Evolutionary conservation across 2,888 invertebrate genomes (phyloP).

Genomic region (Ophion slaviceki): DNA sequence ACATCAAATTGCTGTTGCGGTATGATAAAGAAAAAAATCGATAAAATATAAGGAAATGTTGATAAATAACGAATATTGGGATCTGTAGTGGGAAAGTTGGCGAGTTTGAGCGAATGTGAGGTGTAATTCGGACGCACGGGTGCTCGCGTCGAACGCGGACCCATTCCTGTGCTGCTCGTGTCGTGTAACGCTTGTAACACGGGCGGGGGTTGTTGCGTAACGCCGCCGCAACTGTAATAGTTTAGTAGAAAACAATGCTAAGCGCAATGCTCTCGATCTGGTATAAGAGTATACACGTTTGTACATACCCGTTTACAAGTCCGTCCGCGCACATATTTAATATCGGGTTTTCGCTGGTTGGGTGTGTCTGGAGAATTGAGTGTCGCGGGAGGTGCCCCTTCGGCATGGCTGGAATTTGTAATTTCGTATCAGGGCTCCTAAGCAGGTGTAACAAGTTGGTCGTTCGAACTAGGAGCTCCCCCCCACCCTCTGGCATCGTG

Average conservation of each 20-base stretch:
- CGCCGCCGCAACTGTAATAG: slow-evolving; percentile 69
- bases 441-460: neutral
- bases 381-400: slow-evolving; percentile 29
- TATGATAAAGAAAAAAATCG: too few species aligned
- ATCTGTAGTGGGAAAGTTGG: neutral
- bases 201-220: slow-evolving; percentile 43
- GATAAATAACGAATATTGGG: slow-evolving; percentile 7
- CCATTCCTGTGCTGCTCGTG: slow-evolving; percentile 21
- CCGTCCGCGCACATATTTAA: too few species aligned
- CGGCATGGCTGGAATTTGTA: slow-evolving; percentile 70
- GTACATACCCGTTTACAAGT: neutral
- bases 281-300: neutral
- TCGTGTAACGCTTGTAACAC: slow-evolving; percentile 56
- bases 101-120: neutral
- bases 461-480: neutral
- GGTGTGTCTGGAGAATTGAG: slow-evolving; percentile 26
- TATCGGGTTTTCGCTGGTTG: too few species aligned
- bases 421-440: slow-evolving; percentile 61
- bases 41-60: neutral
- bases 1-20: too few species aligned
- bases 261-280: slow-evolving; percentile 67
- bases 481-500: neutral
- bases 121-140: slow-evolving; percentile 46
- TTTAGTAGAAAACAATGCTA: slow-evolving; percentile 74
- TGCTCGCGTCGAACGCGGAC: slow-evolving; percentile 31